Base-by-base conservation (phyloP, 2,888 invertebrate species). In the Hirtodrosophila alboralis region DNA sequence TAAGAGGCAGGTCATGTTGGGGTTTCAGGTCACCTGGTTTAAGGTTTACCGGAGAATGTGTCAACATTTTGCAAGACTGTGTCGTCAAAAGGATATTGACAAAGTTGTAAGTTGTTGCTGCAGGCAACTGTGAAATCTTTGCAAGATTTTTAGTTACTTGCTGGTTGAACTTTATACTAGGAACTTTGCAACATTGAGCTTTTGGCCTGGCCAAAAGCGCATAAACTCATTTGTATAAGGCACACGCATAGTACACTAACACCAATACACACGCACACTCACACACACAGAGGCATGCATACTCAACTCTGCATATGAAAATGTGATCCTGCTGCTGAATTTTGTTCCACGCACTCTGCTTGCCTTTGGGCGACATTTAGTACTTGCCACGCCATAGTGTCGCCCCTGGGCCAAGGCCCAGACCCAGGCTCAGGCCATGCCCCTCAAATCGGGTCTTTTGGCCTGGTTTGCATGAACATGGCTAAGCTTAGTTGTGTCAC, bases 401-500 rank as follows among this genome's bases (percentile, higher is more conserved):
- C 18, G 48, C 28, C 31, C 48, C 12, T 52, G 51, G 45, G 57
- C 36, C 21, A 23, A 2, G 23, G 8, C 23, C 23, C 23, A 23
- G 23, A 36, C 21, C 57, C 23, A 9, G 9, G 21, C 26, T 37
- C 53, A 6, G 16, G 9, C 13, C 33, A 5, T 10, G n/a, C 36
- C 36, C 21, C n/a, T n/a, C n/a, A n/a, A n/a, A n/a, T n/a, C n/a
- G n/a, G 14, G 49, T 40, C 18, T 18, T n/a, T n/a, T 18, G 18
- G 41, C 8, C 18, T 31, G 37, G 16, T n/a, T n/a, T n/a, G 28
- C 13, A 31, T 44, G 58, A 61, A 53, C 61, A 62, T 57, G 68
- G 58, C 65, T 73, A 57, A 83, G 80, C 80, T 83, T 83, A 83
- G 61, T 75, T 83, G 72, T 79, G 81, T 75, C 83, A 83, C 83